Evolutionary conservation across 2,797 vertebrate species (phyloP).

Genomic region (Trachops cirrhosus): DNA sequence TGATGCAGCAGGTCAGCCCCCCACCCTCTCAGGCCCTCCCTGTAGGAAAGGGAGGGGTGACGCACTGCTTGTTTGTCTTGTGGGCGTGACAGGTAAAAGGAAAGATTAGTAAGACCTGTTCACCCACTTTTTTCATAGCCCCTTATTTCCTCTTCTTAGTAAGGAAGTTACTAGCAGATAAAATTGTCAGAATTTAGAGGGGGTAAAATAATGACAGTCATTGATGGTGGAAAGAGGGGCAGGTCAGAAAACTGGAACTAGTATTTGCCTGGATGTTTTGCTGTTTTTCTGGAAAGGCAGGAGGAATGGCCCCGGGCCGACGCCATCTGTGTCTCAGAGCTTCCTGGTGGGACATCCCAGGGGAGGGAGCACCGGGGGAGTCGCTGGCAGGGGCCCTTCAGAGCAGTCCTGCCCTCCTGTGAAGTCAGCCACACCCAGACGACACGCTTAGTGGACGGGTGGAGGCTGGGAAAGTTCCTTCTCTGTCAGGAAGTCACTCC

Average conservation of each 20-base stretch:
- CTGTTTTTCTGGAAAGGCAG: not conserved
- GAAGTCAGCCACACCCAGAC: not conserved
- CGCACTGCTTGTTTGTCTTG: not conserved
- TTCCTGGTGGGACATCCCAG: not conserved
- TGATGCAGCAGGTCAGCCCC: not conserved
- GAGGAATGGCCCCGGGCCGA: not conserved
- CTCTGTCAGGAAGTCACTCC: not conserved
- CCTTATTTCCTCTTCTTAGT: not conserved
- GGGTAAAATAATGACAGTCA: not conserved
- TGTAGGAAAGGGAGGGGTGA: not conserved
- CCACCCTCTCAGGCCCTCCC: not conserved
- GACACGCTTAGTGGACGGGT: not conserved
- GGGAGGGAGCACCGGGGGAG: not conserved
- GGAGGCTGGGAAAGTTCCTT: not conserved
- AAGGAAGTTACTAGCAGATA: not conserved
- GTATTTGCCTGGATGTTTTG: not conserved
- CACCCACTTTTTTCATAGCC: not conserved
- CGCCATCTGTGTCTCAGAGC: not conserved
- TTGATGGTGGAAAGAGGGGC: not conserved
- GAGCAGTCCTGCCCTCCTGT: not conserved
- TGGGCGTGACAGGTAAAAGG: not conserved
- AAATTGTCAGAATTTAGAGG: not conserved
- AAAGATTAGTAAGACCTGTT: not conserved
- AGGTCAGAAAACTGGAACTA: not conserved
- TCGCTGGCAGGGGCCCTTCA: rapidly evolving